These are phyloP conservation scores for Antechinus stuartii DNA, from an alignment of 2,113 vertebrate species.

Conservation along the genomic window DNA sequence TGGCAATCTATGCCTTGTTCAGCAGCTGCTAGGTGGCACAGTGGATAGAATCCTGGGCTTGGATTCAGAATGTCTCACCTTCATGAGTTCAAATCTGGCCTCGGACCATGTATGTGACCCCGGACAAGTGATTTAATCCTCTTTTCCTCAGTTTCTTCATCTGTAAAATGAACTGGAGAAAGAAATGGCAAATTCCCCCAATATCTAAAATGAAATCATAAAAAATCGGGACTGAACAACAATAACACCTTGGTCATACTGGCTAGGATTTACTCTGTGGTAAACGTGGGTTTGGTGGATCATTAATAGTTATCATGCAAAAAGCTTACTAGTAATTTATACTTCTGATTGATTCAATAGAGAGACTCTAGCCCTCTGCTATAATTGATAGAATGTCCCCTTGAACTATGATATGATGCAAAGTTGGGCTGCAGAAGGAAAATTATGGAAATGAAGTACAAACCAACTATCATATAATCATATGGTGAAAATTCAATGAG, in stretches of 20 bases:
- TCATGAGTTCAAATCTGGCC: not conserved
- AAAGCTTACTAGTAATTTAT: not conserved
- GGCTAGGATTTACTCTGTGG: too few relatives aligned
- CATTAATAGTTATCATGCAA: too few relatives aligned
- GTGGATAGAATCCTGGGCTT: not conserved
- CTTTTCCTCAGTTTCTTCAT: too few relatives aligned
- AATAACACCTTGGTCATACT: not conserved
- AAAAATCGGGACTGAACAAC: not conserved
- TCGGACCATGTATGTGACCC: not conserved
- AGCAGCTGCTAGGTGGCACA: not conserved
- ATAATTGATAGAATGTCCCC: not conserved
- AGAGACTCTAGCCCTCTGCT: not conserved
- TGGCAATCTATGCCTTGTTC: not conserved
- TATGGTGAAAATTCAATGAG: not conserved
- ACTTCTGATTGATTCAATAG: not conserved
- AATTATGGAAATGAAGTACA: not conserved
- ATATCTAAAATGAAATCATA: not conserved
- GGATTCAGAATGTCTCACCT: not conserved
- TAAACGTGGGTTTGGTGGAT: too few relatives aligned
- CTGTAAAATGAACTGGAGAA: not conserved
- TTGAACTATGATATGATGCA: not conserved
- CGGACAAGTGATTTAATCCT: not conserved
- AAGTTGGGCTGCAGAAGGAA: not conserved
- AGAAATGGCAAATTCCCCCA: not conserved
- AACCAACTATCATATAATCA: not conserved